Evolutionary conservation across 2,113 vertebrate genomes (phyloP), one percentile per base, ranked within the genome.

Genomic region (Percina caprodes): DNA sequence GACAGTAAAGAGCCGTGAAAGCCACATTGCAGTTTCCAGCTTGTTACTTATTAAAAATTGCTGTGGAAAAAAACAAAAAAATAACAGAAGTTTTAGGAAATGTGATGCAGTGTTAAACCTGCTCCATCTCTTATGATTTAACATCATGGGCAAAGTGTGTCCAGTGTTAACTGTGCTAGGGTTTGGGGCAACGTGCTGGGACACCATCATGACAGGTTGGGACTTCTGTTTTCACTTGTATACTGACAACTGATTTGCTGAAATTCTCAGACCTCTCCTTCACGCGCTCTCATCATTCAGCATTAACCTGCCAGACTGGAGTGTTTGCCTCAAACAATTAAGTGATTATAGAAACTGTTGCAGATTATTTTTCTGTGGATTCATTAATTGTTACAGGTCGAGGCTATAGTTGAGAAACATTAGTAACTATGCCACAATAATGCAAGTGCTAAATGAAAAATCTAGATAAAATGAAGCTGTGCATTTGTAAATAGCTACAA

Each of bases 11-110:
- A 99, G 93, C 9, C 98, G 96, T 61, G 98, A 99, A 80, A 99
- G 96, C 98, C 98, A 99, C 98, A 99, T 99, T 9, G 97, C 97
- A 1, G 97, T 97, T 91, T 99, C 98, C 93, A 99, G 86, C 85
- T 99, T 99, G 91, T 98, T 99, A 77, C 94, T 94, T 96, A 98
- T 94, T 93, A 99, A 90, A 94, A 97, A 99, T 97, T 98, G 98
- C 98, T 99, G 91, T 18, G 93, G 89, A 65, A 65, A 86, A 51
- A 91, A 89, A 85, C 76, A 69, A 39, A 77, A 61, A 1, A 87
- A 61, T 5, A n/a, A 60, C 18, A n/a, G 3, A 35, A 35, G 19
- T 55, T 48, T 2, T 54, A 42, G 3, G 7, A 23, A 49, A 18
- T 19, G 9, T 5, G 14, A 67, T 62, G 46, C 30, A 2, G 10